Conservation (phyloP, 2,113 vertebrate genomes). For the Chitala chitala region DNA sequence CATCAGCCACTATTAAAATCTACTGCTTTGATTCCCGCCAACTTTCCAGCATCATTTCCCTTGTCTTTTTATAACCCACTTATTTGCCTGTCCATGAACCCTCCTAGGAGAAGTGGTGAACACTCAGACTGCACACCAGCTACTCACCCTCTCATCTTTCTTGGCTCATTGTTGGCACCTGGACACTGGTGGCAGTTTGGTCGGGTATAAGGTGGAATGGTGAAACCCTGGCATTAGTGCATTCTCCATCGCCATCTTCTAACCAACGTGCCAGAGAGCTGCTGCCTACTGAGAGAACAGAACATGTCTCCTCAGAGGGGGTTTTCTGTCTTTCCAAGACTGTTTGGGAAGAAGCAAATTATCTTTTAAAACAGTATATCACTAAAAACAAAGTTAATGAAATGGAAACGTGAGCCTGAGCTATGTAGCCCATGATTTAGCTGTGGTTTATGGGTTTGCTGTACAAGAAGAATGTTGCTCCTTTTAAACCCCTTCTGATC, state of each 20-base stretch:
- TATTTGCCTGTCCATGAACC: neutral
- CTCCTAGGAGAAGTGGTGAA: neutral
- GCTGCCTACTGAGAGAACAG: neutral
- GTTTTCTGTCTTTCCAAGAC: neutral
- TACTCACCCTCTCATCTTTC: neutral
- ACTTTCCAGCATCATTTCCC: neutral
- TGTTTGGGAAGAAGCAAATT: neutral
- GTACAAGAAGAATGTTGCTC: conserved; percentile 42
- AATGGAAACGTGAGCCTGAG: neutral
- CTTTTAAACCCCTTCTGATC: conserved; percentile 39
- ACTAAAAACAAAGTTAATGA: neutral
- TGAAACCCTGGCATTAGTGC: neutral
- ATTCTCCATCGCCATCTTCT: neutral
- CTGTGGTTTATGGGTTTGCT: conserved; percentile 43
- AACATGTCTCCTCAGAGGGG: neutral
- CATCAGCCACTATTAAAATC: too few relatives aligned
- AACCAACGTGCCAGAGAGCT: neutral
- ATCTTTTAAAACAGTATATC: neutral
- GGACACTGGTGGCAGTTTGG: neutral
- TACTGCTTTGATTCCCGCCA: neutral
- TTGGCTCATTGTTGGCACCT: neutral
- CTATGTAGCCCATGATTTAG: neutral
- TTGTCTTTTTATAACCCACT: neutral
- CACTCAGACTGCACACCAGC: neutral
- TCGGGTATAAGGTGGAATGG: too few relatives aligned